Evolutionary conservation across 2,113 vertebrate species (phyloP).

Genomic region (Tympanuchus pallidicinctus): DNA sequence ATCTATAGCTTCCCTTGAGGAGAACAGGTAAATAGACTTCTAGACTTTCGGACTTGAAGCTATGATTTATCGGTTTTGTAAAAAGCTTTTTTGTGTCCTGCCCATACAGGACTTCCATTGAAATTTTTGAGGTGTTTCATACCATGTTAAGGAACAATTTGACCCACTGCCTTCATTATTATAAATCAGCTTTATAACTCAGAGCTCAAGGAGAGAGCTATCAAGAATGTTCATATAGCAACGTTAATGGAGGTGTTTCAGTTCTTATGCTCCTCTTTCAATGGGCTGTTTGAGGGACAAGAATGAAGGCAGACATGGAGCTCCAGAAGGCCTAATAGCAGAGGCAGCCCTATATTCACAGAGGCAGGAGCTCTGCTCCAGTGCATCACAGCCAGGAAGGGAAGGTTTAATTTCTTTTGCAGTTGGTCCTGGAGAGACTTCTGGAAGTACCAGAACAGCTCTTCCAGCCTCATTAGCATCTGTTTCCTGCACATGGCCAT

Average conservation of each 20-base stretch:
- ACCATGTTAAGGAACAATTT: not conserved
- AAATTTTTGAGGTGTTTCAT: not conserved
- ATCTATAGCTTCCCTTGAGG: not conserved
- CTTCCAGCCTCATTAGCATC: constrained; percentile 45
- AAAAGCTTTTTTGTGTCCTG: not conserved
- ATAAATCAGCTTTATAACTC: not conserved
- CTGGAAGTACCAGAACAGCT: not conserved
- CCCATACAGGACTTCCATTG: not conserved
- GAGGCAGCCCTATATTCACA: not conserved
- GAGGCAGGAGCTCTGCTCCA: not conserved
- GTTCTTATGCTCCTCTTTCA: not conserved
- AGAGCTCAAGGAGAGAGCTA: not conserved
- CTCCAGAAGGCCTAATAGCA: not conserved
- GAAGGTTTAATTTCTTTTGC: constrained; percentile 12
- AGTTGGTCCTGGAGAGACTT: constrained; percentile 31
- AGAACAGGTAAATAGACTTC: not conserved
- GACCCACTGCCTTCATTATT: not conserved
- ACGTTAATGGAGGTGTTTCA: not conserved
- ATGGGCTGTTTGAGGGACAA: not conserved
- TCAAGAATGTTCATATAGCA: not conserved
- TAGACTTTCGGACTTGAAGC: not conserved
- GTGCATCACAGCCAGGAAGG: not conserved
- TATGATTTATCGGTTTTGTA: not conserved
- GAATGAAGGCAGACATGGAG: not conserved
- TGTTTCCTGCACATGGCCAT: constrained; percentile 2